Percentiles rank a stretch among this genome's conserved stretches.
phyloP scores from a whole-genome alignment of 1,140 invertebrate genomes.

The Elymnias hypermnestra region DNA sequence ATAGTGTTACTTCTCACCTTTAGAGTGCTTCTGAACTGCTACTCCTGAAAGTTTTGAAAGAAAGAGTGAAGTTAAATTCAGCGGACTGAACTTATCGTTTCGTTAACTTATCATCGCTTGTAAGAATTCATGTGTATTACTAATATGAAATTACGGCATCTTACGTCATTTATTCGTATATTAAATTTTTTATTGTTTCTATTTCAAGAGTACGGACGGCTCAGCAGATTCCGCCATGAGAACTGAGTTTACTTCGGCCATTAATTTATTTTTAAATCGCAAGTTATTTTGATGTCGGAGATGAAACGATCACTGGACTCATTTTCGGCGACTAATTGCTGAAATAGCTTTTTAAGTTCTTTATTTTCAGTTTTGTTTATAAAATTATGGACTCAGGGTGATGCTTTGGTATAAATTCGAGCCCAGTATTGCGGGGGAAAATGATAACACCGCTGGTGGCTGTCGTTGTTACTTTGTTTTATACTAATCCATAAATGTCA shows the following conservation, averaged over 20 bases:
- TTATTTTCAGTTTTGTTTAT: too few species aligned
- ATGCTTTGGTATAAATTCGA: too few species aligned
- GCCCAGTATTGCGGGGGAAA: too few species aligned
- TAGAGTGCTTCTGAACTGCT: too few species aligned
- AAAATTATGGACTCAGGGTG: too few species aligned
- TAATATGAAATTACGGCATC: background rate
- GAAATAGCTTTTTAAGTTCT: background rate
- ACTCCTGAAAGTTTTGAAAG: too few species aligned
- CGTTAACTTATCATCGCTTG: background rate
- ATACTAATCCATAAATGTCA: too few species aligned
- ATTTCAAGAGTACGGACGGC: conserved; percentile 25
- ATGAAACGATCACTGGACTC: conserved; percentile 1
- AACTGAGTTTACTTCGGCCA: conserved; percentile 14
- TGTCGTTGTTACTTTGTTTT: too few species aligned
- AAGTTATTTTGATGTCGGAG: conserved; percentile 15
- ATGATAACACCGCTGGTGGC: too few species aligned
- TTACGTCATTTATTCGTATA: conserved; percentile 22
- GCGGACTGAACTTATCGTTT: too few species aligned
- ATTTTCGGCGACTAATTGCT: conserved; percentile 4
- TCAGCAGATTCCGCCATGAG: conserved; percentile 11
- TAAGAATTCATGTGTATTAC: background rate
- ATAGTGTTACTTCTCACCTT: too few species aligned
- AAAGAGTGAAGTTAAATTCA: too few species aligned
- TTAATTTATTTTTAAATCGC: conserved; percentile 22
- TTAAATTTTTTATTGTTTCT: conserved; percentile 31